Evolutionary conservation across 2,113 vertebrate genomes (phyloP).

Genomic region (Nicator chloris): DNA sequence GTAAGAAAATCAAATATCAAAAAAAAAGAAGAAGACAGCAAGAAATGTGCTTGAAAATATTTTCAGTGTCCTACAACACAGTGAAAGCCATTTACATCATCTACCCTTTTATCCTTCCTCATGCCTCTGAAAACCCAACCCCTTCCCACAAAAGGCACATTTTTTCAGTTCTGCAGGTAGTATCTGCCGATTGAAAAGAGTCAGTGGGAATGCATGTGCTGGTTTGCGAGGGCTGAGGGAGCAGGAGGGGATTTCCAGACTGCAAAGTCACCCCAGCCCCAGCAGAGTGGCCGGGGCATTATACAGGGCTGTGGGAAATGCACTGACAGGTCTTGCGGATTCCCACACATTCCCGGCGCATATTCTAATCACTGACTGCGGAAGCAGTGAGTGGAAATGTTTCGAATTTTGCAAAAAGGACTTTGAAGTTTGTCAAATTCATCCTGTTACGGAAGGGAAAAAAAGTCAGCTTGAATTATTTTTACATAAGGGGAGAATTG

Average conservation of each 20-base stretch:
- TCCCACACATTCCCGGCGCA: fast-evolving
- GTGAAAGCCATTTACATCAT: background rate
- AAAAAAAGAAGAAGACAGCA: background rate
- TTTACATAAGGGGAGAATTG: background rate
- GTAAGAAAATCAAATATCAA: background rate
- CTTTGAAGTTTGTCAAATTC: slow-evolving; percentile 13
- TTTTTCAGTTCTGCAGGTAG: background rate
- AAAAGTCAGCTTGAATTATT: background rate
- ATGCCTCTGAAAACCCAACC: background rate
- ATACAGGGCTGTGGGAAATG: fast-evolving
- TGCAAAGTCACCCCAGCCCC: fast-evolving
- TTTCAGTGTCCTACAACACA: background rate
- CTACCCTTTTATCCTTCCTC: background rate
- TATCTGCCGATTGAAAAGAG: background rate
- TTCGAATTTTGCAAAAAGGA: background rate
- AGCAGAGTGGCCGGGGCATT: background rate
- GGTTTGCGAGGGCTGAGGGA: background rate
- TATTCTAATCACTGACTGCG: background rate
- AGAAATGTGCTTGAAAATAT: background rate
- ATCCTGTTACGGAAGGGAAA: background rate
- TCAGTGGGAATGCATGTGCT: background rate
- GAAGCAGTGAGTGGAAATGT: background rate
- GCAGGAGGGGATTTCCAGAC: background rate
- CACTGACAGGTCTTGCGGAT: fast-evolving
- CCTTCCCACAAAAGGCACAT: background rate